Evolutionary conservation across 2,888 invertebrate species (phyloP), one percentile per base, ranked within the genome.

Genomic region (Adela reaumurella): DNA sequence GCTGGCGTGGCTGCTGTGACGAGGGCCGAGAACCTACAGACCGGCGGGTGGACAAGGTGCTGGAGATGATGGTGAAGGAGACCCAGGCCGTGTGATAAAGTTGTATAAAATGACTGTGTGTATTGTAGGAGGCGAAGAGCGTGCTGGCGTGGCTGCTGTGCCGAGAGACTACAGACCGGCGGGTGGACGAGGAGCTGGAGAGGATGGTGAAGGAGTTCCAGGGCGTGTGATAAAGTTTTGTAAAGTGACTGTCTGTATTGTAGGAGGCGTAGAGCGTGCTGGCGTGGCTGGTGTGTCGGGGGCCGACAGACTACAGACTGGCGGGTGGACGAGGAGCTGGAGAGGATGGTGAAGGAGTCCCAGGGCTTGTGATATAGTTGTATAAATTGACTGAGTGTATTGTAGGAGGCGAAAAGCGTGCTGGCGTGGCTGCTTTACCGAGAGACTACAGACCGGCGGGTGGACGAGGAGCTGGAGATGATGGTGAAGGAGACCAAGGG

Each of bases 381-480:
- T 14, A 8, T 35, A 35, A 35, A 14, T 8, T 14, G 3, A 3
- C 35, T 35, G 6, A 14, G 35, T 35, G 14, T 14, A 14, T 35
- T 14, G n/a, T 11, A 74, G 78, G 73, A 76, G 55, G 77, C 77
- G 0, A 63, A 74, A 0, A 68, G 68, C 10, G 68, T 70, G 0
- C 55, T 78, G 10, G 74, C 74, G 0, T 78, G 77, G 77, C 59
- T 78, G 49, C 64, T 76, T 6, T 76, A 76, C 52, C 63, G 74
- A 1, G 68, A 70, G 47, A 54, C 57, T 3, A 60, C 68, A 0
- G 77, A 74, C 19, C 61, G 65, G 0, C 56, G 58, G 0, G 70
- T 78, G n/a, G 73, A 74, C 52, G 60, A 56, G 2, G 76, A 77
- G 51, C 57, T 78, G 29, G 71, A 77, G 51, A 54, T 60, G 4